Evolutionary conservation across 1,140 invertebrate species (phyloP), one percentile per base, ranked within the genome.

Genomic region (Aphaenogaster ashmeadi): DNA sequence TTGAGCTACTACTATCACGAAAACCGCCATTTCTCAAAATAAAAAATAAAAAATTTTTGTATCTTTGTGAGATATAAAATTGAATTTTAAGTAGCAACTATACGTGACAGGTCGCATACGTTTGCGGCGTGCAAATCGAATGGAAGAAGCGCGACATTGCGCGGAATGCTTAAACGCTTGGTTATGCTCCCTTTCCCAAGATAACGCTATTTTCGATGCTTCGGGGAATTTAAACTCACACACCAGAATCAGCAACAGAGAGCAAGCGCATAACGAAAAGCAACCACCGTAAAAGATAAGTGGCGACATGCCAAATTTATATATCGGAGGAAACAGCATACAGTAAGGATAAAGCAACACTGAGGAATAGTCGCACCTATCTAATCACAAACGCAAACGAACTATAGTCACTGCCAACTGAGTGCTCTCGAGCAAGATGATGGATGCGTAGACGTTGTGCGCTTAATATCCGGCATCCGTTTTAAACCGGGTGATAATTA

Each of bases 181-280:
- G 58, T 80, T 80, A 41, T 69, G 36, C n/a, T 80, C 47, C 38
- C 78, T 52, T 69, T 69, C 33, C 18, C 13, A 33, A 69, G 78
- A 80, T 80, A 80, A 80, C 47, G 62, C 78, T 80, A 80, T 80
- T 80, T 67, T 80, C 13, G 78, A 80, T 69, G 36, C 62, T 80
- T 69, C 62, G 62, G 3, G 62, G 78, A 69, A 80, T 47, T 54
- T 69, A 38, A 80, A 67, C 60, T 38, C 60, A 33, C 44, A 33
- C 18, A 41, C 8, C 3, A 44, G 47, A 66, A 66, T 5, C 60
- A n/a, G 1, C 38, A 11, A 47, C 15, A 1, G 33, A 69, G 44
- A 80, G 41, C 75, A 36, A 79, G 47, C 4, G 33, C n/a, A 41
- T 67, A 71, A 72, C 66, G 50, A 41, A 56, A 71, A 71, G 66